A percentile compares a stretch with the other conserved stretches of the same genome.
phyloP scores from a whole-genome alignment of 2,888 invertebrate genomes.

The Pollenia griseotomentosa region DNA sequence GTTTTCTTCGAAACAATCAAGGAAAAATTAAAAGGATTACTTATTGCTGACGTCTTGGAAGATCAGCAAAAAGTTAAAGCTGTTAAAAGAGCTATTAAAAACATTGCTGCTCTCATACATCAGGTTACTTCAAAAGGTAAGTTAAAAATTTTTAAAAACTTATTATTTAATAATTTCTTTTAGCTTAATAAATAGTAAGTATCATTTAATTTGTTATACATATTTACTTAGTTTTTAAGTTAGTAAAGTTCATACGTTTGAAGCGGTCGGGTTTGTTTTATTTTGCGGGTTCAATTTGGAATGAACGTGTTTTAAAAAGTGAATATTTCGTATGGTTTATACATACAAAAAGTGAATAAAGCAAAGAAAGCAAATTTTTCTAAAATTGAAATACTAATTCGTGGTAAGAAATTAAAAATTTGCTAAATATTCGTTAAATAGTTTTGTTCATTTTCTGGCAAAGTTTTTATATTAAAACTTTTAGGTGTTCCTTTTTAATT shows the following conservation, averaged over 20 bases:
- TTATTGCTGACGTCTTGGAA: constrained; percentile 88
- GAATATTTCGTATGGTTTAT: neutral
- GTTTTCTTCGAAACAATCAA: constrained; percentile 93
- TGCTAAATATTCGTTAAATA: neutral
- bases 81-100: constrained; percentile 90
- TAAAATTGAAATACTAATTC: neutral
- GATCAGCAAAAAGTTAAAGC: constrained; percentile 87
- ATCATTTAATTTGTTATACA: neutral
- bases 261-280: neutral
- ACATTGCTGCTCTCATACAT: constrained; percentile 90
- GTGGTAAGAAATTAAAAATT: constrained; percentile 16
- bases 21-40: constrained; percentile 92
- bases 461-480: no score
- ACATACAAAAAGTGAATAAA: neutral
- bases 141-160: constrained; percentile 55
- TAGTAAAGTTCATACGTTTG: neutral
- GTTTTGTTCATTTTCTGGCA: neutral
- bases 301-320: constrained; percentile 3
- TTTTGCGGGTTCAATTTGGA: neutral
- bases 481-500: neutral
- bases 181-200: constrained; percentile 51
- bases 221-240: neutral
- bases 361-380: neutral
- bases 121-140: constrained; percentile 86
- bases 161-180: constrained; percentile 24